Evolutionary conservation across 2,797 vertebrate genomes (phyloP).

Genomic region (Hippopotamyrus pictus): DNA sequence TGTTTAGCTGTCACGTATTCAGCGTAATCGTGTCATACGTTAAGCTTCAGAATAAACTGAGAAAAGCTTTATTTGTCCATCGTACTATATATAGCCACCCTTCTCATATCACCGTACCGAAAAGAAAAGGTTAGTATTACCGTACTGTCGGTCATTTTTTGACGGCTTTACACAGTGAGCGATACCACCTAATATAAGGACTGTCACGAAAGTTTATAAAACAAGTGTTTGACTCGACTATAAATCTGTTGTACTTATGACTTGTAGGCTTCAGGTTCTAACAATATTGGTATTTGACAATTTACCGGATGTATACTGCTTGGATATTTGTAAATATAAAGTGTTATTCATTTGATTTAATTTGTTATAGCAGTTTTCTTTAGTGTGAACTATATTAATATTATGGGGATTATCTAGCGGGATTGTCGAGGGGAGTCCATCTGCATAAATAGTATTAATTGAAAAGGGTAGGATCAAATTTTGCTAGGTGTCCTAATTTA

Average conservation of each 20-base stretch:
- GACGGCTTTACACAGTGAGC: neutral
- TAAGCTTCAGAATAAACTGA: neutral
- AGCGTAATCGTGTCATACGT: neutral
- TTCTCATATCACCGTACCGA: neutral
- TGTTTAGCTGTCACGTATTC: neutral
- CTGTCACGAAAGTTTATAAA: neutral
- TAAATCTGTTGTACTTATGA: neutral
- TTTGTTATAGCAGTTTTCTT: neutral
- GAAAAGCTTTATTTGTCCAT: neutral
- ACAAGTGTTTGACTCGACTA: neutral
- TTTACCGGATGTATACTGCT: neutral
- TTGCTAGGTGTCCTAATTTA: neutral
- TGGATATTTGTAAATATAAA: neutral
- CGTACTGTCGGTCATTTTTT: neutral
- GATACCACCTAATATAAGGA: neutral
- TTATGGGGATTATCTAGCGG: neutral
- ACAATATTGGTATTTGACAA: neutral
- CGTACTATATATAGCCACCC: neutral
- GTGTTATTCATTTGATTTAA: neutral
- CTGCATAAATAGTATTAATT: neutral
- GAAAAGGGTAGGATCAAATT: neutral
- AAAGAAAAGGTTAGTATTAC: neutral
- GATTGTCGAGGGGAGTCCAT: neutral
- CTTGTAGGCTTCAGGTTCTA: neutral
- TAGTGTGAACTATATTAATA: neutral